phyloP scores from a whole-genome alignment of 2,888 invertebrate genomes.

The Listrodromus nycthemerus region DNA sequence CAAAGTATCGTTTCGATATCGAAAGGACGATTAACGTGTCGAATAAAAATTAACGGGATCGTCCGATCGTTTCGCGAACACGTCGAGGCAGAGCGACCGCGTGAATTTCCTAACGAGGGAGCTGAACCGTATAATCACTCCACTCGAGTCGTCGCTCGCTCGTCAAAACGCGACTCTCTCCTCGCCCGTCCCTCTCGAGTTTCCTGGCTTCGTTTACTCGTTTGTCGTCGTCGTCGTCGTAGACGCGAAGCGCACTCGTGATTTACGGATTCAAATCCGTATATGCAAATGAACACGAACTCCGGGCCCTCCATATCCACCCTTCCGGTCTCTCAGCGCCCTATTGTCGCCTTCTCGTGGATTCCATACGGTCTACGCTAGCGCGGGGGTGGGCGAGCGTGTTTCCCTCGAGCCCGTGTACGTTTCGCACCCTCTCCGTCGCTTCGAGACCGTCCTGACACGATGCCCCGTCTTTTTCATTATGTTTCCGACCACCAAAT shows the following conservation, averaged over 20 bases:
- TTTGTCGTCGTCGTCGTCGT: slow-evolving; percentile 54
- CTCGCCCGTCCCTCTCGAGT: slow-evolving; percentile 22
- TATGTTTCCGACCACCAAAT: slow-evolving; percentile 59
- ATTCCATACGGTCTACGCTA: slow-evolving; percentile 27
- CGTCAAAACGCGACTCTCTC: slow-evolving; percentile 38
- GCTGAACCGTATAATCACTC: slow-evolving; percentile 59
- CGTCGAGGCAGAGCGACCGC: neutral
- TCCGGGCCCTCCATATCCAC: slow-evolving; percentile 35
- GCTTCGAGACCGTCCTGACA: slow-evolving; percentile 30
- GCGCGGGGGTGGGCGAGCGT: neutral
- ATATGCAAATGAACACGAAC: slow-evolving; percentile 62
- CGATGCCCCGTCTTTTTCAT: slow-evolving; percentile 41
- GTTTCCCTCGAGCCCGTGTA: slow-evolving; percentile 17
- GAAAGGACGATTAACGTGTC: slow-evolving; percentile 34
- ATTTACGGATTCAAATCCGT: slow-evolving; percentile 66
- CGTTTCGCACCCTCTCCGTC: slow-evolving; percentile 45
- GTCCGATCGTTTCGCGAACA: slow-evolving; percentile 19
- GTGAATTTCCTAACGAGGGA: slow-evolving; percentile 7
- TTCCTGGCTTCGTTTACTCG: slow-evolving; percentile 62
- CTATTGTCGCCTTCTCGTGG: slow-evolving; percentile 63
- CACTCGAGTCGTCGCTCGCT: slow-evolving; percentile 53
- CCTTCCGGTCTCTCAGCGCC: slow-evolving; percentile 66
- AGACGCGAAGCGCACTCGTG: slow-evolving; percentile 44
- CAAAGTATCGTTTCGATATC: neutral
- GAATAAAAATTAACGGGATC: slow-evolving; percentile 59